Base-by-base conservation (phyloP, 2,797 vertebrate species). In the Botia kubotai region DNA sequence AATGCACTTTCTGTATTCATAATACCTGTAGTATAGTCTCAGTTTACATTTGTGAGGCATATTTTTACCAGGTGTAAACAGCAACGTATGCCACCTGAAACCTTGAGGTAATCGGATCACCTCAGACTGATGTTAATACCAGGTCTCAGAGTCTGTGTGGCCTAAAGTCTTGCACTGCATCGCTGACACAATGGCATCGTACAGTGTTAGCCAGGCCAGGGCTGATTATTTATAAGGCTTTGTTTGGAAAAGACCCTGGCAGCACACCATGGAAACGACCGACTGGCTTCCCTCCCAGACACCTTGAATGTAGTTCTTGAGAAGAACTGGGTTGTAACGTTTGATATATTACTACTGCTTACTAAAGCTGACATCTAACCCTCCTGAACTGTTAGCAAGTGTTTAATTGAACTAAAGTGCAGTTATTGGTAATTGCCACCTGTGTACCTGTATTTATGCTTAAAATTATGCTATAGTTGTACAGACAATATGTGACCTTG, bases 271-370 rank as follows among this genome's bases (percentile, higher is more conserved):
- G 76, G 60, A 77, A 80, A 75, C 65, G 58, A 68, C 81, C 86
- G 68, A 84, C 82, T 86, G 84, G 82, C 84, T 72, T 53, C n/a
- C 81, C 83, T 87, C 84, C 75, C 82, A 88, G 81, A 71, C 77
- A 70, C 80, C 81, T 73, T 62, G 67, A 84, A 80, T 85, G 85
- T 57, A 72, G 70, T 80, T 80, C 86, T 84, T 46, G 79, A 80
- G 81, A 87, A 88, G 78, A 86, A 86, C 79, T 82, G 83, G 79
- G 77, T 81, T 81, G 74, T 46, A 14, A 63, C 58, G 43, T 66
- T 58, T 82, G 65, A 80, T 63, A 43, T 60, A 68, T 71, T 77
- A 11, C 46, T 48, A 46, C 75, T 74, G 67, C 19, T 63, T 26
- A 33, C 52, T 71, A 63, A 71, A n/a, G 66, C 57, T 55, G 55